Percentiles rank a stretch among this genome's conserved stretches.
Conservation (phyloP, 1,140 invertebrate species). For the Ceratoteleas bidentatus region DNA sequence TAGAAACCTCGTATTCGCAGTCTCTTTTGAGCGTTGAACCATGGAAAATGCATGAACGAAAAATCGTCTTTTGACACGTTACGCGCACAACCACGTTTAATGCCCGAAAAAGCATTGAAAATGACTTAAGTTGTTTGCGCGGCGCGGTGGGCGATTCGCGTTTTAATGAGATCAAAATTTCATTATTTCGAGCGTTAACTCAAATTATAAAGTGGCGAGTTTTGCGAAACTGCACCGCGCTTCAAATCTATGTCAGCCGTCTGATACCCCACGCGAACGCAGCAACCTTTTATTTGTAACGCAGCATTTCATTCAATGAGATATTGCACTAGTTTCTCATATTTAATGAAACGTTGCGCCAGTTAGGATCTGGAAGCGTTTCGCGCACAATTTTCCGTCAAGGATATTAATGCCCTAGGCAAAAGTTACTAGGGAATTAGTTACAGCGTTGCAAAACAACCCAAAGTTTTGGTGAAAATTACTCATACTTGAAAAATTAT, state of each 20-base stretch:
- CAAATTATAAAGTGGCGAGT: slow-evolving; percentile 22
- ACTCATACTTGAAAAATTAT: too few relatives aligned
- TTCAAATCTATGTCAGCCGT: slow-evolving; percentile 42
- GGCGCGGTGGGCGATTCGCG: neutral
- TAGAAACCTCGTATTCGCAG: too few relatives aligned
- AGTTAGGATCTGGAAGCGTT: slow-evolving; percentile 29
- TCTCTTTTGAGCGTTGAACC: too few relatives aligned
- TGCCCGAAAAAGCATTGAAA: neutral
- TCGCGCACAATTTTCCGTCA: slow-evolving; percentile 15
- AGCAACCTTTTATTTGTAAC: slow-evolving; percentile 45
- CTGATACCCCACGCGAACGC: slow-evolving; percentile 27
- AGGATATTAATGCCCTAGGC: slow-evolving; percentile 13
- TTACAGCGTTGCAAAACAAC: neutral
- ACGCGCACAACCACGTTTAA: too few relatives aligned
- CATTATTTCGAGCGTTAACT: slow-evolving; percentile 19
- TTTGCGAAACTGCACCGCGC: slow-evolving; percentile 11
- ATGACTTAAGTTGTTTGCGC: neutral
- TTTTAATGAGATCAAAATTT: slow-evolving; percentile 29
- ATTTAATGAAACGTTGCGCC: slow-evolving; percentile 47
- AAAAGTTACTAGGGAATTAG: slow-evolving; percentile 28
- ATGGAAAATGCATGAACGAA: too few relatives aligned
- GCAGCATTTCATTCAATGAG: slow-evolving; percentile 43
- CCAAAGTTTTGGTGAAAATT: too few relatives aligned
- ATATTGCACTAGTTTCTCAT: slow-evolving; percentile 45
- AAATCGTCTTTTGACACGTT: too few relatives aligned